Conservation (phyloP, 2,797 vertebrate species). For the Monodelphis domestica region DNA sequence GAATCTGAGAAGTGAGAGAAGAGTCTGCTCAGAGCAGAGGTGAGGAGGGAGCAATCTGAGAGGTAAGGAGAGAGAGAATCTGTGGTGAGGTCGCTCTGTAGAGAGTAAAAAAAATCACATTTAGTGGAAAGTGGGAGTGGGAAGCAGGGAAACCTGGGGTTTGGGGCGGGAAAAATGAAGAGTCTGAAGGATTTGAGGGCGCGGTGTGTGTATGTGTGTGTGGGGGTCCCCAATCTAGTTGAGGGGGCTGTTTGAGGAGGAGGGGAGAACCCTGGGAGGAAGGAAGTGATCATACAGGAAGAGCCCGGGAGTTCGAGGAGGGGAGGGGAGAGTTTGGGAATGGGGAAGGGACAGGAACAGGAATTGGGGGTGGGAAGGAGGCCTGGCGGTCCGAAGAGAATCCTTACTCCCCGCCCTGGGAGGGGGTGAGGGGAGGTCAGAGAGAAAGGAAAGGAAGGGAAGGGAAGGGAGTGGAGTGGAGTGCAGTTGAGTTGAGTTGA, state of each 20-base stretch:
- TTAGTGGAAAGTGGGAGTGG: neutral
- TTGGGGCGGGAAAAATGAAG: slow-evolving; percentile 1
- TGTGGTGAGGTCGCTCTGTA: neutral
- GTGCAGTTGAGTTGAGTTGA: slow-evolving; percentile 9
- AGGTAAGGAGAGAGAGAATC: neutral
- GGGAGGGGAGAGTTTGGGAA: slow-evolving; percentile 47
- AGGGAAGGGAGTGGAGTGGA: neutral
- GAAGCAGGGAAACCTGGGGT: neutral
- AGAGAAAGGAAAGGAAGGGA: slow-evolving; percentile 1
- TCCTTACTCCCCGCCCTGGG: neutral
- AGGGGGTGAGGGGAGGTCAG: slow-evolving; percentile 15
- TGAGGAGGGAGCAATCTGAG: neutral
- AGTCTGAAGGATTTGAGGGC: neutral
- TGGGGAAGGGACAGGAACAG: neutral
- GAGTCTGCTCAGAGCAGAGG: no score
- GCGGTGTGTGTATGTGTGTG: no score
- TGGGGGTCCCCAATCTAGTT: neutral
- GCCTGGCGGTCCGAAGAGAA: neutral
- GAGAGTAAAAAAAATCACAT: neutral
- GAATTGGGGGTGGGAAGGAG: neutral
- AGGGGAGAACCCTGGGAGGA: slow-evolving; percentile 74
- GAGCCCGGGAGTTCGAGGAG: slow-evolving; percentile 66
- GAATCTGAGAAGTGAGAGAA: neutral
- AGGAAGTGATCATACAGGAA: slow-evolving; percentile 81
- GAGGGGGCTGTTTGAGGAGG: slow-evolving; percentile 60